Evolutionary conservation across 1,140 invertebrate species (phyloP).

Genomic region (Tribolium castaneum): DNA sequence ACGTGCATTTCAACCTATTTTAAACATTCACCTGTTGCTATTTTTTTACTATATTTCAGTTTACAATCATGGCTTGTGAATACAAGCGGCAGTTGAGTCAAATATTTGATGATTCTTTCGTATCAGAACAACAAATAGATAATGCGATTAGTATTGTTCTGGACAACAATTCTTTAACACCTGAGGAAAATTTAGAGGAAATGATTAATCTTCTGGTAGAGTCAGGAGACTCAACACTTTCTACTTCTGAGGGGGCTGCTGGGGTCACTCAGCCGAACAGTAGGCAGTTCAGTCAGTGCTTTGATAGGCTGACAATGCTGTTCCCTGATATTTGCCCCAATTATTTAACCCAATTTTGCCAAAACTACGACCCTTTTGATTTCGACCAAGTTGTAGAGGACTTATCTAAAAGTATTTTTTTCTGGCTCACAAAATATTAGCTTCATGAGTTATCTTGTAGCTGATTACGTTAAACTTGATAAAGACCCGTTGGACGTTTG

Average conservation of each 20-base stretch:
- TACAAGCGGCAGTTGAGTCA: neutral
- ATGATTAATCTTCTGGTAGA: slow-evolving; percentile 33
- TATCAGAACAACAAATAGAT: slow-evolving; percentile 5
- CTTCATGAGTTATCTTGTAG: neutral
- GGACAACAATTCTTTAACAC: neutral
- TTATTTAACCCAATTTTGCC: slow-evolving; percentile 52
- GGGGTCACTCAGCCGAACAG: slow-evolving; percentile 7
- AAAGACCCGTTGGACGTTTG: slow-evolving; percentile 60
- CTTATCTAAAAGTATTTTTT: slow-evolving; percentile 49
- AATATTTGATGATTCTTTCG: neutral
- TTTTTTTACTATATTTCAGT: neutral
- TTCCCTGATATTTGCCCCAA: slow-evolving; percentile 63
- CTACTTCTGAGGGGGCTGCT: neutral
- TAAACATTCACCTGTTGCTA: no score
- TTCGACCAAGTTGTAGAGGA: slow-evolving; percentile 53
- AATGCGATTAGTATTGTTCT: neutral
- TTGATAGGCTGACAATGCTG: slow-evolving; percentile 47
- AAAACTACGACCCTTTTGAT: slow-evolving; percentile 52
- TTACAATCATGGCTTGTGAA: slow-evolving; percentile 4
- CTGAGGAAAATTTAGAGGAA: slow-evolving; percentile 18
- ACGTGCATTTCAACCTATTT: no score
- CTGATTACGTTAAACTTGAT: slow-evolving; percentile 40
- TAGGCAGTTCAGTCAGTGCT: slow-evolving; percentile 2
- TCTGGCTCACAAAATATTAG: neutral
- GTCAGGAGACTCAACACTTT: neutral